Conservation (phyloP, 92 coral and sea anemone species). For the Chrysogorgia sp. region DNA sequence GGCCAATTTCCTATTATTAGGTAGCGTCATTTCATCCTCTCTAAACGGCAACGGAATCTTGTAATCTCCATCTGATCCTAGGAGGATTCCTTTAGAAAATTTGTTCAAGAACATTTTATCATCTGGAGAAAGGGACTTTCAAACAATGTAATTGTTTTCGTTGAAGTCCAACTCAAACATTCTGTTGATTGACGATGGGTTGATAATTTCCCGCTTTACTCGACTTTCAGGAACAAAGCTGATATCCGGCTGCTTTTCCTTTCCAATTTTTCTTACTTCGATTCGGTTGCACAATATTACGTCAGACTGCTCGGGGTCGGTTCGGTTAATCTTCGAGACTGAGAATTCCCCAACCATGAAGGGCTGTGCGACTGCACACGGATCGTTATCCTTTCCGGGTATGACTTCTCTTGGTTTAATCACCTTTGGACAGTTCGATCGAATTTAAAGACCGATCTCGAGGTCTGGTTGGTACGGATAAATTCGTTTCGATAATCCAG, state of each 20-base stretch:
- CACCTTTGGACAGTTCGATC: too few species aligned
- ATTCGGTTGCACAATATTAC: slow-evolving; percentile 55
- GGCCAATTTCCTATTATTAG: slow-evolving; percentile 55
- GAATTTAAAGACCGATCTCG: slow-evolving; percentile 47
- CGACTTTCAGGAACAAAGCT: slow-evolving; percentile 52
- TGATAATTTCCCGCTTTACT: slow-evolving; percentile 58
- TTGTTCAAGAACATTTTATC: slow-evolving; percentile 55
- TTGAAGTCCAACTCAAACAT: slow-evolving; percentile 64
- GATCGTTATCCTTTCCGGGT: slow-evolving; percentile 56
- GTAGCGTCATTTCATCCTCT: slow-evolving; percentile 26
- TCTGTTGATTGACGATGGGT: slow-evolving; percentile 59
- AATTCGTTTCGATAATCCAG: slow-evolving; percentile 19
- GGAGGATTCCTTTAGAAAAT: too few species aligned
- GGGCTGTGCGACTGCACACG: slow-evolving; percentile 48
- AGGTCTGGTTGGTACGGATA: slow-evolving; percentile 31
- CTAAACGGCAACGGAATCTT: too few species aligned
- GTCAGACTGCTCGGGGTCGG: slow-evolving; percentile 25
- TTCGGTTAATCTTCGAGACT: slow-evolving; percentile 23
- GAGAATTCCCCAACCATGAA: slow-evolving; percentile 44
- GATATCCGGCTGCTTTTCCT: slow-evolving; percentile 46
- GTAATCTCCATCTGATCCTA: too few species aligned
- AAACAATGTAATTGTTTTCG: slow-evolving; percentile 45
- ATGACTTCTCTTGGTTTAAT: slow-evolving; percentile 40
- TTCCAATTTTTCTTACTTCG: slow-evolving; percentile 56
- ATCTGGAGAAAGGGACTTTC: slow-evolving; percentile 53